Percentiles rank a stretch among this genome's conserved stretches.
These are phyloP conservation scores for Emydocephalus ijimae DNA, from an alignment of 2,113 vertebrate species.

Conservation along the genomic window DNA sequence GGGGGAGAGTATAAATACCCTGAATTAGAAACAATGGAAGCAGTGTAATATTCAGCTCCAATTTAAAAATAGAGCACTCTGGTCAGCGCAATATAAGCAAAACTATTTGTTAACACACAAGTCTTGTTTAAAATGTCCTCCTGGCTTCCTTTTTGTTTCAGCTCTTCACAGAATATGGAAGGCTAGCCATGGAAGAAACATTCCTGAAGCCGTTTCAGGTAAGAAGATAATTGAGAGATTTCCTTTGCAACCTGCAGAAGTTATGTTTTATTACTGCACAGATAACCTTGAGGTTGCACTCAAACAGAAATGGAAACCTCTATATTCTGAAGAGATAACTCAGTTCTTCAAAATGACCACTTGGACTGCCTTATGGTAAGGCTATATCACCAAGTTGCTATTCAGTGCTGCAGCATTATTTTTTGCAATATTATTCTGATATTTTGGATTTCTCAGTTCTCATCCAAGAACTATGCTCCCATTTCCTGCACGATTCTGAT, in stretches of 20 bases:
- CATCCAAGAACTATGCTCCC: not conserved
- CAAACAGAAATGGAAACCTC: not conserved
- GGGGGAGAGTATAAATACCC: not conserved
- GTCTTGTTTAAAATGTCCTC: not conserved
- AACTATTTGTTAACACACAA: not conserved
- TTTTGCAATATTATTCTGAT: not conserved
- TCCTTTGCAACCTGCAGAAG: not conserved
- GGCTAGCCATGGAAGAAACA: conserved; percentile 96
- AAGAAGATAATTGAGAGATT: not conserved
- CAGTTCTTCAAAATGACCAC: not conserved
- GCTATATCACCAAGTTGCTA: not conserved
- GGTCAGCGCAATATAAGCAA: not conserved
- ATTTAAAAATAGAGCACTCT: not conserved
- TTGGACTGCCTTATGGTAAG: not conserved
- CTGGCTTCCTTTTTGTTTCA: conserved; percentile 51
- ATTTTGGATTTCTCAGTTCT: not conserved
- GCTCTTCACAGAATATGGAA: conserved; percentile 97
- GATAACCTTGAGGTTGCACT: not conserved
- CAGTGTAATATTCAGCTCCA: no score
- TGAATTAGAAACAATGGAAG: not conserved
- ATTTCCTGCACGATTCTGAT: not conserved
- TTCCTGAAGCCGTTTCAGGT: conserved; percentile 98
- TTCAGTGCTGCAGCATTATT: not conserved
- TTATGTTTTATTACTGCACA: not conserved
- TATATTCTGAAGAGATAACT: not conserved